Base-by-base conservation (phyloP, 2,113 vertebrate species). In the Agapornis roseicollis region DNA sequence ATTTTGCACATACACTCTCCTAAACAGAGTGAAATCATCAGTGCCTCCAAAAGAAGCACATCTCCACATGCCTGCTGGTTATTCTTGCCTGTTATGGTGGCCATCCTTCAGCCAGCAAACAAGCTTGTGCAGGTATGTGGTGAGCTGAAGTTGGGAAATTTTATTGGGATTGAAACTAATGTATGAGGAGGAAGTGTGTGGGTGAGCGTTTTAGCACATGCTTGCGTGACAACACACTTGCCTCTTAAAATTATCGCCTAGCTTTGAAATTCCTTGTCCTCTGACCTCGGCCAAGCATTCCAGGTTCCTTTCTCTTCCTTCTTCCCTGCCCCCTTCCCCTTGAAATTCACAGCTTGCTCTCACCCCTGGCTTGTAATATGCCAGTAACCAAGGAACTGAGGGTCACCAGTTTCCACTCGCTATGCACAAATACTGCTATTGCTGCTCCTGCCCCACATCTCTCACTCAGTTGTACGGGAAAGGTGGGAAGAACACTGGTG, bases 241-340 rank as follows among this genome's bases (percentile, higher is more conserved):
- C 64, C 50, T 93, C 69, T 90, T 85, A 53, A 88, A 95, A 71
- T 71, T 71, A 35, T 53, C 2, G 0, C 80, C 69, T 68, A 33
- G 33, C 76, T 95, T 61, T 90, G 89, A 92, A 90, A 89, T 95
- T 84, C 53, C 47, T 89, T 74, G 50, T 90, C 55, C 27, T 86
- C n/a, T 46, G 24, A 88, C 85, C 50, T 74, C 2, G 0, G 22
- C 33, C 1, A 2, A 86, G 72, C 55, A 31, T 86, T 92, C 64
- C 16, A 28, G n/a, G 64, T 80, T 92, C 31, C 15, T 49, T 91
- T 69, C 37, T 85, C 42, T 55, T 24, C 11, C 29, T 68, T 79
- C 31, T 65, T 90, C 61, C 35, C 93, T 85, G n/a, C 61, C 29
- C 58, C 39, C 53, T 69, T 86, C 17, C 47, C 46, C 44, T 72